Evolutionary conservation across 1,140 invertebrate species (phyloP), one percentile per base, ranked within the genome.

Genomic region (Halictus rubicundus): DNA sequence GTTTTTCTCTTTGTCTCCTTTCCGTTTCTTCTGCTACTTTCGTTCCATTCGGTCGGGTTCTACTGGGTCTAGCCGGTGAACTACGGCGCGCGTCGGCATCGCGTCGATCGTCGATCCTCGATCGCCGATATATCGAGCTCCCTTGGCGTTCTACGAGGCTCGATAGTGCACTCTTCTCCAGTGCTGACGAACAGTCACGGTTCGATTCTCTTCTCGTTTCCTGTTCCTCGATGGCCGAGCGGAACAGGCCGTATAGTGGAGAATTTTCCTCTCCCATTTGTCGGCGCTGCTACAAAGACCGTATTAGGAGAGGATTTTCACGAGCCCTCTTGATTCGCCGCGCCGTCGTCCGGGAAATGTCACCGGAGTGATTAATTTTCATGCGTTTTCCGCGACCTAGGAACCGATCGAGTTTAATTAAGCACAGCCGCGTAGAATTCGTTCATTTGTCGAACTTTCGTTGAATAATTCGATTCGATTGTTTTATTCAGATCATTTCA

Each of bases 21-120:
- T 6, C 65, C 23, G 46, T 27, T 75, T 73, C 57, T 71, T 76
- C 52, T 66, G 25, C n/a, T 71, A 79, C 70, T 66, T 66, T 73
- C 64, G 70, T 79, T 73, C 52, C 52, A 37, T 78, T 71, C 42
- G 46, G 59, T 71, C 68, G 75, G 37, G 27, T 32, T 32, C 32
- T 3, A 3, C 32, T 32, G 32, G 32, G 25, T 27, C 32, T 32
- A 46, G 8, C 39, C 42, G 21, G 66, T 19, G 74, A 69, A 68
- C 66, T 75, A 46, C 5, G 16, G n/a, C n/a, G n/a, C n/a, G n/a
- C n/a, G n/a, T n/a, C n/a, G n/a, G n/a, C n/a, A n/a, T 68, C 60
- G 14, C 49, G 32, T 78, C 46, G 5, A 12, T 21, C 60, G 59
- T 57, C 54, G 61, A n/a, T n/a, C n/a, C n/a, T 78, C 46, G 5